These are phyloP conservation scores for Halyomorpha halys DNA, from an alignment of 1,140 invertebrate genomes.

Conservation along the genomic window DNA sequence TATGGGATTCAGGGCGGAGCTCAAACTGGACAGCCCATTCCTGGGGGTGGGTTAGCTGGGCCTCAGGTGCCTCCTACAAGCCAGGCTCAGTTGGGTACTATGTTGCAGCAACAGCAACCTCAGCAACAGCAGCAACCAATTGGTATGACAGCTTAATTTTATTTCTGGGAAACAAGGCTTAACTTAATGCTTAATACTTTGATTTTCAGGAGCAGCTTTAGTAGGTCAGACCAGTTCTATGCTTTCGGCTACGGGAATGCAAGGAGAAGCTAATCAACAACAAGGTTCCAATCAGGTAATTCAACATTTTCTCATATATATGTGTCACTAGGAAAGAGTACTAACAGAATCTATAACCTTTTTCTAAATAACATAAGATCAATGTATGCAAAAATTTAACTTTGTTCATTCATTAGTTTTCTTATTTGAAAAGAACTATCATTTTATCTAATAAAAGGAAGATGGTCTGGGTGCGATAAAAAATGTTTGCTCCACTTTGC, in stretches of 20 bases:
- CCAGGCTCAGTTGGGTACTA: background rate
- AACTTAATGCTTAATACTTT: no score
- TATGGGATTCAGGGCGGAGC: background rate
- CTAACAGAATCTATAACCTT: no score
- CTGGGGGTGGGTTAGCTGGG: background rate
- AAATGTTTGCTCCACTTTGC: no score
- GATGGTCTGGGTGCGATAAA: no score
- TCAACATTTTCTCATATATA: background rate
- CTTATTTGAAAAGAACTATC: no score
- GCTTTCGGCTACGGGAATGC: constrained; percentile 4
- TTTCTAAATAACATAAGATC: no score
- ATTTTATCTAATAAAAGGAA: no score
- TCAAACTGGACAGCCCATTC: background rate
- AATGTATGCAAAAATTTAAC: no score
- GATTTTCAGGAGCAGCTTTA: constrained; percentile 10
- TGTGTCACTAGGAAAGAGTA: background rate
- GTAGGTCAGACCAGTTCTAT: constrained; percentile 15
- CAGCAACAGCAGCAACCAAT: constrained; percentile 4
- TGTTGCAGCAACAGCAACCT: constrained; percentile 9
- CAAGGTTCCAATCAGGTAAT: constrained; percentile 19
- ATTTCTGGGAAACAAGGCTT: no score
- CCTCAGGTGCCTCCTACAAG: constrained; percentile 8
- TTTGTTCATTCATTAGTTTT: no score
- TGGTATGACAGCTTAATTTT: background rate
- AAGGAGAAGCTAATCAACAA: constrained; percentile 19